Conservation (phyloP, 1,140 invertebrate genomes). For the Drosophila pruinosa region DNA sequence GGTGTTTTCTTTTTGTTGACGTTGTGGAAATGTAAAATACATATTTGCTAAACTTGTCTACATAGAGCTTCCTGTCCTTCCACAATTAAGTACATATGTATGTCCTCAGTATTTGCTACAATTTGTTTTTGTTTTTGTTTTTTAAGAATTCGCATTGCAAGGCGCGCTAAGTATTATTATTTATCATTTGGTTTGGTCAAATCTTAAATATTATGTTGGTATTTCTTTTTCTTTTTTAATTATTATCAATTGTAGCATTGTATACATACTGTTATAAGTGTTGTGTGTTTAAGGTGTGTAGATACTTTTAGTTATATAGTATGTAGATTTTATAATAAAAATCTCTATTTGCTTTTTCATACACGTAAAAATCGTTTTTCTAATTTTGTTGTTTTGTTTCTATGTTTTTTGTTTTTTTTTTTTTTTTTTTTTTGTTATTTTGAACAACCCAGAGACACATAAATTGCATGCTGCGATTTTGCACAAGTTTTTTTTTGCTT, state of each 20-base stretch:
- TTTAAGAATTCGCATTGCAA: conserved; percentile 55
- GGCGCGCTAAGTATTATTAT: conserved; percentile 46
- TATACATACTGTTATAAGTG: conserved; percentile 38
- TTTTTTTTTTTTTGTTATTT: conserved; percentile 6
- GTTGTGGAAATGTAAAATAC: conserved; percentile 29
- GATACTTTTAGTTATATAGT: conserved; percentile 6
- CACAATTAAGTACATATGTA: background rate
- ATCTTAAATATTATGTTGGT: conserved; percentile 60
- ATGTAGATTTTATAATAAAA: conserved; percentile 43
- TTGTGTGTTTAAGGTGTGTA: conserved; percentile 10
- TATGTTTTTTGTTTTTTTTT: conserved; percentile 17
- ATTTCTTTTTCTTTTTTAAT: conserved; percentile 25
- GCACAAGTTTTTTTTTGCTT: conserved; percentile 14
- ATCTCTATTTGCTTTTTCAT: conserved; percentile 43
- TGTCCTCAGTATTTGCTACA: conserved; percentile 7
- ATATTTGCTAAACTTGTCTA: conserved; percentile 31
- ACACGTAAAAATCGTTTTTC: conserved; percentile 55
- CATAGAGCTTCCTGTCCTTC: conserved; percentile 10
- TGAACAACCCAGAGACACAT: conserved; percentile 50
- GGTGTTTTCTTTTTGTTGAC: background rate
- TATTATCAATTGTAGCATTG: conserved; percentile 56
- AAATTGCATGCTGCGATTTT: conserved; percentile 39
- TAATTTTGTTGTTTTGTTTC: background rate
- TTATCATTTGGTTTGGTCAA: conserved; percentile 51
- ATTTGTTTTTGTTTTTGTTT: background rate